Percentiles rank a stretch among this genome's conserved stretches.
phyloP scores from a whole-genome alignment of 2,888 invertebrate species.

The Nebria salina region DNA sequence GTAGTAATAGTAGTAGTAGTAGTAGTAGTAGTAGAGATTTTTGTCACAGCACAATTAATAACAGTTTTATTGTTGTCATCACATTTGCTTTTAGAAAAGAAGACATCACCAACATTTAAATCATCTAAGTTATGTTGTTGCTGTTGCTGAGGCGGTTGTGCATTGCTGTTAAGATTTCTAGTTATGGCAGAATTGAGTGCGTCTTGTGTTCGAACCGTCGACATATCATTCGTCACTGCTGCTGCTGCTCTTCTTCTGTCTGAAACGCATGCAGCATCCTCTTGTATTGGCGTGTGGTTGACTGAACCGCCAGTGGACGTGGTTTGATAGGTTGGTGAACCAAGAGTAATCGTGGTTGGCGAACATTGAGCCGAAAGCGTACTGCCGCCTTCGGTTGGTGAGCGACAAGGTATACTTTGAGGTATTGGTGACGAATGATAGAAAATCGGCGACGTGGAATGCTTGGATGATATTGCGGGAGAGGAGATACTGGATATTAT shows the following conservation, averaged over 20 bases:
- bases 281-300: constrained; percentile 5
- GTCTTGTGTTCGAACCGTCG: constrained; percentile 43
- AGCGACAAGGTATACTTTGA: neutral
- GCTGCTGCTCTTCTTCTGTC: constrained; percentile 31
- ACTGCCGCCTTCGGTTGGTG: constrained; percentile 16
- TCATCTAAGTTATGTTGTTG: constrained; percentile 25
- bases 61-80: constrained; percentile 6
- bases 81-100: neutral
- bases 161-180: constrained; percentile 29
- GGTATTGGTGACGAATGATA: constrained; percentile 48
- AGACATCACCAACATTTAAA: constrained; percentile 32
- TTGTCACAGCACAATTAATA: constrained; percentile 28
- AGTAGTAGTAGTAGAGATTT: constrained; percentile 17
- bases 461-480: constrained; percentile 47
- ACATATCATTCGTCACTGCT: constrained; percentile 9
- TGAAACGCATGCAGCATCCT: neutral
- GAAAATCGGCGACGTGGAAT: constrained; percentile 6
- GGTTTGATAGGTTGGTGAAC: constrained; percentile 32
- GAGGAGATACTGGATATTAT: constrained; percentile 58
- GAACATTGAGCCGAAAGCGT: constrained; percentile 51
- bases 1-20: constrained; percentile 2
- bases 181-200: constrained; percentile 20
- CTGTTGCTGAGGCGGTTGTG: neutral
- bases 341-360: constrained; percentile 57
- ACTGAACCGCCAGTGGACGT: neutral